These are phyloP conservation scores for Aratinga solstitialis DNA, from an alignment of 2,797 vertebrate species.

Conservation along the genomic window DNA sequence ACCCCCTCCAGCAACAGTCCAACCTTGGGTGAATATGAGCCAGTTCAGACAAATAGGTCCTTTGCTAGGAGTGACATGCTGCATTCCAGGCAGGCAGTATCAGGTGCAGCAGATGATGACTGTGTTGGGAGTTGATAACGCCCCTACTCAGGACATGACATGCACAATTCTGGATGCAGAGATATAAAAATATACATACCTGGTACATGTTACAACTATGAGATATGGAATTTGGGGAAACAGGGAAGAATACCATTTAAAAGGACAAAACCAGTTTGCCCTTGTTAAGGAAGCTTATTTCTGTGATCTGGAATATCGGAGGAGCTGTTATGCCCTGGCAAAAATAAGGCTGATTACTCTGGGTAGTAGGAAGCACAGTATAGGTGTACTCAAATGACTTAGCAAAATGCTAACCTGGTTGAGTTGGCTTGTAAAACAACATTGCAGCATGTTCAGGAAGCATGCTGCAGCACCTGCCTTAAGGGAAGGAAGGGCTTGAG, in stretches of 20 bases:
- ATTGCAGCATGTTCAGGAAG: background rate
- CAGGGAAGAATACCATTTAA: background rate
- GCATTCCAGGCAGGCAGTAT: background rate
- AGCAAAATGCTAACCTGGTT: background rate
- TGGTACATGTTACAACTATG: background rate
- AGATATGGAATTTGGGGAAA: background rate
- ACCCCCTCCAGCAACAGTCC: background rate
- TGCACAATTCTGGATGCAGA: background rate
- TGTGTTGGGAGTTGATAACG: background rate
- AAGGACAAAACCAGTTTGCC: background rate
- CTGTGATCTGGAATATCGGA: background rate
- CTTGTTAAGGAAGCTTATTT: background rate
- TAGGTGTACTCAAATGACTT: too few relatives aligned
- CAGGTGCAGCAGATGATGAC: background rate
- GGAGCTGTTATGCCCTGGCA: background rate
- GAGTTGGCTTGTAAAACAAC: background rate
- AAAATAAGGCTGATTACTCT: background rate
- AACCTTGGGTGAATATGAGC: fast-evolving
- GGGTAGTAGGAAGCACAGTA: background rate
- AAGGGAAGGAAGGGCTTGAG: background rate
- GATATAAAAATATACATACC: background rate
- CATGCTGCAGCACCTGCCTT: background rate
- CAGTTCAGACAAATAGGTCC: background rate
- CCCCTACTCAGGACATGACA: background rate
- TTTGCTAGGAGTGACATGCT: background rate